Evolutionary conservation across 2,888 invertebrate genomes (phyloP).

Genomic region (Xylophagus ater): DNA sequence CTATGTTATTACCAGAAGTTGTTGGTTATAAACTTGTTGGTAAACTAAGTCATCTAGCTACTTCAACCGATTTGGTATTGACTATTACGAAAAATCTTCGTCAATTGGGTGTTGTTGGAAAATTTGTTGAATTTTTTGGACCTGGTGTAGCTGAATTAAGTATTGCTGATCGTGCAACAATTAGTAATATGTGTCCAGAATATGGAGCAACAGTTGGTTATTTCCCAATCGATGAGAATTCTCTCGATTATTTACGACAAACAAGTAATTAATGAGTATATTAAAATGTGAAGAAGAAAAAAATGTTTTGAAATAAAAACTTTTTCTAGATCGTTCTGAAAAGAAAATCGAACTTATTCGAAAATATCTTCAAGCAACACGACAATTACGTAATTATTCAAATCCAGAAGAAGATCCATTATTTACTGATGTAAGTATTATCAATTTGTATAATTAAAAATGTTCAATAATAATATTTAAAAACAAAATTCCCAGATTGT

Average conservation of each 20-base stretch:
- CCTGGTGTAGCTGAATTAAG: constrained; percentile 82
- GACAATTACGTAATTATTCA: constrained; percentile 73
- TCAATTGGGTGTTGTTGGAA: constrained; percentile 90
- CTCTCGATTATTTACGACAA: constrained; percentile 73
- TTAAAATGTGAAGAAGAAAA: neutral
- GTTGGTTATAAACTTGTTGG: constrained; percentile 88
- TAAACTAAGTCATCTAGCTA: constrained; percentile 66
- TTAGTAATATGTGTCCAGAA: constrained; percentile 98
- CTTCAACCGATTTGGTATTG: constrained; percentile 93
- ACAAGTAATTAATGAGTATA: constrained; percentile 48
- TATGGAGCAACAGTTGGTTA: constrained; percentile 95
- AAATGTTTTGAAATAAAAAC: constrained; percentile 5
- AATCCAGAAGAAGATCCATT: constrained; percentile 66
- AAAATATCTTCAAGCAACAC: constrained; percentile 67
- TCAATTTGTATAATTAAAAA: neutral
- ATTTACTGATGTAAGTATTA: constrained; percentile 55
- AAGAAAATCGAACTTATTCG: constrained; percentile 68
- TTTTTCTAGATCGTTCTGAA: constrained; percentile 58
- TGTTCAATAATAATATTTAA: neutral
- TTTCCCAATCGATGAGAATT: constrained; percentile 80
- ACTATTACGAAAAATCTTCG: constrained; percentile 94
- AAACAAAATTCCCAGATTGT: constrained; percentile 46
- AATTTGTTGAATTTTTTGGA: constrained; percentile 98
- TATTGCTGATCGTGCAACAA: constrained; percentile 94
- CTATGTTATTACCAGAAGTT: constrained; percentile 92